Base-by-base conservation (phyloP, 2,113 vertebrate species). In the Melospiza melodia region DNA sequence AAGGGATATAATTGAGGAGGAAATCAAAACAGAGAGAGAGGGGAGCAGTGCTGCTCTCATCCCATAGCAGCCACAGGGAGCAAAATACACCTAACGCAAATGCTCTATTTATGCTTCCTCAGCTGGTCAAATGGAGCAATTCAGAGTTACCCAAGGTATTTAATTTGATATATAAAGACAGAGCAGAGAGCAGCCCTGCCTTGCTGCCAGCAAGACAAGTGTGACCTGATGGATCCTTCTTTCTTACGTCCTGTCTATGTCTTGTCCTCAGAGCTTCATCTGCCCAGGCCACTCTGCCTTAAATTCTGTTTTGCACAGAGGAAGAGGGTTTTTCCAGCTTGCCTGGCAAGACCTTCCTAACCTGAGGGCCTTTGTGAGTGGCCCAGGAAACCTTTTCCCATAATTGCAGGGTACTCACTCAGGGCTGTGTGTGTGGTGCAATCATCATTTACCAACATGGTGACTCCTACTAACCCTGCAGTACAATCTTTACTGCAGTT, bases 401-500 rank as follows among this genome's bases (percentile, higher is more conserved):
- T 97, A 95, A 95, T 58, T 93, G 75, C 58, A 90, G 86, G 62
- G 58, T 92, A 55, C 55, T 75, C 68, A 84, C 44, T 89, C 74
- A 6, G 23, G 88, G 62, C 82, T 78, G 31, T 58, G 10, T 39
- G 43, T 46, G 62, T 9, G 6, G 93, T 41, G 48, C 76, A 75
- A 63, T 87, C 87, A 76, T 58, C 2, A 12, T 80, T 52, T 52
- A 86, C 87, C 69, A 76, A 68, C 44, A 35, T 1, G 6, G 65
- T 90, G 54, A 61, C 58, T 88, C 49, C 82, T 73, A 19, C 35
- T 76, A 86, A 51, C 46, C 16, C 24, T 2, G 4, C 31, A 73
- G 69, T 87, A 58, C 81, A 82, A 74, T 43, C 41, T 43, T 74
- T n/a, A 23, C 52, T 73, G 66, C n/a, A 84, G 78, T 87, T 92